A percentile compares a stretch with the other conserved stretches of the same genome.
Conservation (phyloP, 1,140 invertebrate genomes). For the Papilio glaucus region DNA sequence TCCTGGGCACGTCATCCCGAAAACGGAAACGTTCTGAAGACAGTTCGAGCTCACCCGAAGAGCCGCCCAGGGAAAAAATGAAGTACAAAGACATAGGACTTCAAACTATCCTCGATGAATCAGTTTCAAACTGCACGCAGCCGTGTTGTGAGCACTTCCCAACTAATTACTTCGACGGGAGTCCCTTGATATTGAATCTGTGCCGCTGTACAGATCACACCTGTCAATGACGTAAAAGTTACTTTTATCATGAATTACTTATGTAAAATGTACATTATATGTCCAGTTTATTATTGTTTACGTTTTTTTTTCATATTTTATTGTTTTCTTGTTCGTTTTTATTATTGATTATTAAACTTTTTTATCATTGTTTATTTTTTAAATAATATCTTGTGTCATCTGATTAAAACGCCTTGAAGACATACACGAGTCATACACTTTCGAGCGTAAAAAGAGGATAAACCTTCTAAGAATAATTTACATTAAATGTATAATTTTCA, state of each 20-base stretch:
- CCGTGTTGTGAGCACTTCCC: background rate
- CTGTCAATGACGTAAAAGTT: background rate
- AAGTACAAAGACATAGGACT: background rate
- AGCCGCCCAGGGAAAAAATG: background rate
- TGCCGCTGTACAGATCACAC: background rate
- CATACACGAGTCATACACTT: background rate
- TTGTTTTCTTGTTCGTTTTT: no score
- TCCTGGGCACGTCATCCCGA: background rate
- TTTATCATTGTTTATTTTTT: background rate
- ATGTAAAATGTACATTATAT: no score
- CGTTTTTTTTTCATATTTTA: no score
- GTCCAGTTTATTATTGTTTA: no score
- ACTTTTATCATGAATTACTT: no score
- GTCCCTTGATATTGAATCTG: background rate
- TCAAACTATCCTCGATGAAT: background rate
- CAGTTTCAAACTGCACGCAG: background rate
- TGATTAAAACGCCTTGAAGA: no score
- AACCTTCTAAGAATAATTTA: no score
- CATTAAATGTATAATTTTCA: no score
- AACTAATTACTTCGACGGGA: background rate
- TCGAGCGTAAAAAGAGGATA: no score
- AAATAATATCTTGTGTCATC: background rate
- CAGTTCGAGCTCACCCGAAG: background rate
- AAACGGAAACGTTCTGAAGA: background rate
- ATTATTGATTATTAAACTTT: no score